Conservation (phyloP, 1,140 invertebrate genomes). For the Limonius californicus region DNA sequence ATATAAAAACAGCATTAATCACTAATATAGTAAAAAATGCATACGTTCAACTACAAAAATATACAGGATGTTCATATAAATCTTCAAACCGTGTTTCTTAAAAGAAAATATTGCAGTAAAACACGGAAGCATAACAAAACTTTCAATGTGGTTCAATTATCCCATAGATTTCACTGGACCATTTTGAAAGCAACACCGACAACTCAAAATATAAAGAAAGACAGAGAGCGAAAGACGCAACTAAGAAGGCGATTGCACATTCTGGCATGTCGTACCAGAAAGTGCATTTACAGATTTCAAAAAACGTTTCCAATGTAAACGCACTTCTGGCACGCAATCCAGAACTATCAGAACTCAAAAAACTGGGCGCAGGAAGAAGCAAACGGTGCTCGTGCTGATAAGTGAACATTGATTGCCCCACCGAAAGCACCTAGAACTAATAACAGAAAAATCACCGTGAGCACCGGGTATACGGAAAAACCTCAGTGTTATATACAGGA, state of each 20-base stretch:
- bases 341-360: conserved; percentile 48
- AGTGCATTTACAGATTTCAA: conserved; percentile 97
- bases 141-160: too few relatives aligned
- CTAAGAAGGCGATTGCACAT: background rate
- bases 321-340: conserved; percentile 94
- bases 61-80: too few relatives aligned
- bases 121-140: too few relatives aligned
- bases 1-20: too few relatives aligned
- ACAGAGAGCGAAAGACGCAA: background rate
- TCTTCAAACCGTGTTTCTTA: too few relatives aligned
- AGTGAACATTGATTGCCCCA: conserved; percentile 1
- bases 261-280: conserved; percentile 91
- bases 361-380: conserved; percentile 8
- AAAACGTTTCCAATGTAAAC: conserved; percentile 75
- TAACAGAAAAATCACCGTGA: background rate
- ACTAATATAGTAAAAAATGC: too few relatives aligned
- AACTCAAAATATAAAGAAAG: background rate
- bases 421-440: conserved; percentile 9
- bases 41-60: too few relatives aligned
- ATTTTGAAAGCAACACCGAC: background rate
- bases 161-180: too few relatives aligned
- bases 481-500: too few relatives aligned
- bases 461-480: too few relatives aligned
- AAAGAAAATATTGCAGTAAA: too few relatives aligned
- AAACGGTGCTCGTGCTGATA: background rate